These are phyloP conservation scores for Gasterosteus nipponicus DNA, from an alignment of 2,113 vertebrate species.

Conservation along the genomic window DNA sequence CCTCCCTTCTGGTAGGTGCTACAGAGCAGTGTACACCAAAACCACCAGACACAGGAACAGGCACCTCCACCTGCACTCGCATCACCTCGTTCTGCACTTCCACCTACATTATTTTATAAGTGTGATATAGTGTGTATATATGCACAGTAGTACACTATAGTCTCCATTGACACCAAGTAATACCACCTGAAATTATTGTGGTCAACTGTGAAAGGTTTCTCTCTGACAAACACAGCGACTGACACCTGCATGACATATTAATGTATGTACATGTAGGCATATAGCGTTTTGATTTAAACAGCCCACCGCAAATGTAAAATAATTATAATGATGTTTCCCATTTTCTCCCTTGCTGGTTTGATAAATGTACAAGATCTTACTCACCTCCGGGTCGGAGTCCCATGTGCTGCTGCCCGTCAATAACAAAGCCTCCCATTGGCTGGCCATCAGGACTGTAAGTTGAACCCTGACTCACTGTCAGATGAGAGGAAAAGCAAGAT, in stretches of 20 bases:
- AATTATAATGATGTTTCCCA: background rate
- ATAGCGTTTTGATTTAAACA: background rate
- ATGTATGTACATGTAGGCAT: background rate
- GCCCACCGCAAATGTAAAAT: background rate
- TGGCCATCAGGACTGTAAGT: constrained; percentile 97
- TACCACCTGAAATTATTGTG: background rate
- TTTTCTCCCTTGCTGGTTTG: background rate
- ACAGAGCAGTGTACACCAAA: too few relatives aligned
- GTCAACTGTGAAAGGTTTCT: background rate
- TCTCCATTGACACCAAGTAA: too few relatives aligned
- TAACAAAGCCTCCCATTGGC: constrained; percentile 96
- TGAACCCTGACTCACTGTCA: constrained; percentile 96
- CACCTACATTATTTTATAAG: too few relatives aligned
- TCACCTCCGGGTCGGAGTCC: constrained; percentile 96
- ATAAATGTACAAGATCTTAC: constrained; percentile 13
- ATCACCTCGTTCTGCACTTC: too few relatives aligned
- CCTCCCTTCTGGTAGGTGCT: too few relatives aligned
- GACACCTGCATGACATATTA: background rate
- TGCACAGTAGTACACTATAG: too few relatives aligned
- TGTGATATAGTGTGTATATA: too few relatives aligned
- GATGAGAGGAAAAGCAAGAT: background rate
- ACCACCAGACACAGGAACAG: too few relatives aligned
- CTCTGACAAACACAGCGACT: background rate
- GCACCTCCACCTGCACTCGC: too few relatives aligned
- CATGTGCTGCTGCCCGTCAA: constrained; percentile 99